Percentiles rank a stretch among this genome's conserved stretches.
These are phyloP conservation scores for Octonoba sinensis DNA, from an alignment of 2,888 invertebrate genomes.

Conservation along the genomic window DNA sequence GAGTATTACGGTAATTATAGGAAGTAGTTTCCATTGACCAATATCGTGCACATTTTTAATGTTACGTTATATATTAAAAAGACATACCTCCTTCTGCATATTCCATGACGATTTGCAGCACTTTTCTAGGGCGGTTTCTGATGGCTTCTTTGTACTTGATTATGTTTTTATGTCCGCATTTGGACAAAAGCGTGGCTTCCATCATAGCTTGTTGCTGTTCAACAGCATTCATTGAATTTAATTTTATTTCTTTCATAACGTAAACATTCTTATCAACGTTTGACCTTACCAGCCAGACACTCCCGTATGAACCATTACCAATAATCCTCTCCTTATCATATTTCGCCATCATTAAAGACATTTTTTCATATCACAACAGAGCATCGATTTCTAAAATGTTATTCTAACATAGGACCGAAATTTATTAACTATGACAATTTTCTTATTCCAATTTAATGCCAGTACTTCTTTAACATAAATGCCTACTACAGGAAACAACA, in stretches of 20 bases:
- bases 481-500: too few species aligned
- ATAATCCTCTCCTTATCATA: conserved; percentile 69
- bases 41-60: too few species aligned
- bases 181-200: conserved; percentile 72
- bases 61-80: not conserved
- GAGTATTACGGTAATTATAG: too few species aligned
- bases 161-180: conserved; percentile 72
- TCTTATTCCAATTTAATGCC: too few species aligned
- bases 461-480: too few species aligned
- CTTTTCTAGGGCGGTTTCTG: conserved; percentile 70
- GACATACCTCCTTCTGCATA: conserved; percentile 72
- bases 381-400: too few species aligned
- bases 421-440: too few species aligned
- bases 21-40: too few species aligned
- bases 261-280: conserved; percentile 69
- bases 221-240: conserved; percentile 68
- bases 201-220: conserved; percentile 70
- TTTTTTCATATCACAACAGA: too few species aligned
- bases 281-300: conserved; percentile 71
- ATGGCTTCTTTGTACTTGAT: conserved; percentile 73
- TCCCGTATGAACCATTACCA: conserved; percentile 73
- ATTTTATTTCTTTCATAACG: conserved; percentile 73
- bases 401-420: too few species aligned
- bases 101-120: conserved; percentile 74
- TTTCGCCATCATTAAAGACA: conserved; percentile 66